Conservation (phyloP, 2,113 vertebrate genomes). For the Hipposideros armiger region DNA sequence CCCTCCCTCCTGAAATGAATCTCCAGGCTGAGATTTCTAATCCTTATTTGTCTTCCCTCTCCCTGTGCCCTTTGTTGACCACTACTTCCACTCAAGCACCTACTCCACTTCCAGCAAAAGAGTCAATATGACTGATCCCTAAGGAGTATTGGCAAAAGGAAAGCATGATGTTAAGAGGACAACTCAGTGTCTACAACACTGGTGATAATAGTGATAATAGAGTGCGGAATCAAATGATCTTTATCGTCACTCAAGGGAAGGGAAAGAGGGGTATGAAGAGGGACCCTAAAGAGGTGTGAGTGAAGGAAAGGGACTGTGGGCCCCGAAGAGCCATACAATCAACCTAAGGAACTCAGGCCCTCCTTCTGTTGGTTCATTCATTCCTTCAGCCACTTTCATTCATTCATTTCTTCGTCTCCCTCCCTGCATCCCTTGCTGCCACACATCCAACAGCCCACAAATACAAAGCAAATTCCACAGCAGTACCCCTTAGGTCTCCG, state of each 20-base stretch:
- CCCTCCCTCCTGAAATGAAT: not conserved
- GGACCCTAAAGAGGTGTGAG: not conserved
- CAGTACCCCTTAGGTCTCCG: not conserved
- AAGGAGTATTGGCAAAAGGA: not conserved
- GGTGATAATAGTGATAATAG: not conserved
- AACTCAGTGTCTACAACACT: not conserved
- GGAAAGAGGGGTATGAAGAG: fast-evolving
- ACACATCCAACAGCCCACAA: not conserved
- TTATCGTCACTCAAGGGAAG: not conserved
- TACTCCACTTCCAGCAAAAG: not conserved
- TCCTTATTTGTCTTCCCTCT: not conserved
- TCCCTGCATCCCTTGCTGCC: not conserved
- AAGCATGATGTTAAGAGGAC: not conserved
- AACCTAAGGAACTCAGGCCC: not conserved
- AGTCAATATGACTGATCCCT: not conserved
- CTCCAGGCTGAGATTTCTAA: not conserved
- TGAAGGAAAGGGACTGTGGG: not conserved
- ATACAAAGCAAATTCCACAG: not conserved
- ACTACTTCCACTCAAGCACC: not conserved
- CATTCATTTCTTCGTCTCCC: not conserved
- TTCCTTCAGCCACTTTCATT: not conserved
- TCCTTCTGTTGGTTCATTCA: not conserved
- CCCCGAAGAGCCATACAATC: not conserved
- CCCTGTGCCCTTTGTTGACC: not conserved
- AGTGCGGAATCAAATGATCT: too few species aligned